phyloP scores from a whole-genome alignment of 2,888 invertebrate genomes.

The Monopis laevigella region DNA sequence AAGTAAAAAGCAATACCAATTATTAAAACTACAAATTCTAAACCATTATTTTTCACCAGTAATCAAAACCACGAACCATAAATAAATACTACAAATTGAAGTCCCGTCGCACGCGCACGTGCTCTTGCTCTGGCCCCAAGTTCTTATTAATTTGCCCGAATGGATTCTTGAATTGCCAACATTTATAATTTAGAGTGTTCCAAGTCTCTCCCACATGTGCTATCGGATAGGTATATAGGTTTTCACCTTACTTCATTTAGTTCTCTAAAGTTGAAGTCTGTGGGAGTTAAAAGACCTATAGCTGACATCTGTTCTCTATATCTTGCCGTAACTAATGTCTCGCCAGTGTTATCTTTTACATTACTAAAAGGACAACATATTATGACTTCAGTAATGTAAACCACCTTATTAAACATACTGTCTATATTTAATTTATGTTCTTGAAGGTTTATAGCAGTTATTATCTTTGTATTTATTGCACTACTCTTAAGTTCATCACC shows the following conservation, averaged over 20 bases:
- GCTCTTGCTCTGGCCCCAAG: slow-evolving; percentile 36
- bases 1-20: no score
- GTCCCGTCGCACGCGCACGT: slow-evolving; percentile 30
- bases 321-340: slow-evolving; percentile 5
- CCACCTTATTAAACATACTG: neutral
- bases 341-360: slow-evolving; percentile 3
- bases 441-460: slow-evolving; percentile 5
- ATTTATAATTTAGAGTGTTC: slow-evolving; percentile 28
- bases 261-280: neutral
- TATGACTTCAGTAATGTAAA: slow-evolving; percentile 1
- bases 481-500: slow-evolving; percentile 1
- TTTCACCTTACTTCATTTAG: slow-evolving; percentile 1
- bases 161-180: slow-evolving; percentile 33
- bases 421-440: neutral
- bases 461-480: slow-evolving; percentile 6
- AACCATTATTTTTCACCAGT: no score
- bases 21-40: no score
- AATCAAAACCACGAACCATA: neutral
- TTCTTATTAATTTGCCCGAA: slow-evolving; percentile 44
- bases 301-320: slow-evolving; percentile 5
- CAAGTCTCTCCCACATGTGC: neutral
- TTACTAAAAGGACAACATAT: slow-evolving; percentile 6
- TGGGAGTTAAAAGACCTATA: slow-evolving; percentile 7
- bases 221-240: neutral
- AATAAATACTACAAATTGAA: slow-evolving; percentile 9